These are phyloP conservation scores for Hirtodrosophila alboralis DNA, from an alignment of 2,888 invertebrate species.

Conservation along the genomic window DNA sequence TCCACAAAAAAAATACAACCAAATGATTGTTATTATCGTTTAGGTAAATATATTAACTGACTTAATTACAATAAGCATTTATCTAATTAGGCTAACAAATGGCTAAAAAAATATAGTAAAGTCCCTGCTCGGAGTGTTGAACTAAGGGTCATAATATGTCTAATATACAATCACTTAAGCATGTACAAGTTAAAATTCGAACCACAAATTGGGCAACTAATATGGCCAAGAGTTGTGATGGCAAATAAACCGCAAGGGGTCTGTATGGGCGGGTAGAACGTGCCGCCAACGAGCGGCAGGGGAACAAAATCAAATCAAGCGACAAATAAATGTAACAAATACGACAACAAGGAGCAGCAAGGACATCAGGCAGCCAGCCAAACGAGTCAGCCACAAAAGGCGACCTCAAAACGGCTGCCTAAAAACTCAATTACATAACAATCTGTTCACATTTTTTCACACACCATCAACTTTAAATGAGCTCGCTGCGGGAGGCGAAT, in stretches of 20 bases:
- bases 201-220: constrained; percentile 68
- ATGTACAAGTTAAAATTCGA: constrained; percentile 29
- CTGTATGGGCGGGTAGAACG: constrained; percentile 20
- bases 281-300: constrained; percentile 26
- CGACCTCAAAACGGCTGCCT: constrained; percentile 80
- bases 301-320: constrained; percentile 71
- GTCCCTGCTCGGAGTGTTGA: constrained; percentile 5
- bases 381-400: constrained; percentile 68
- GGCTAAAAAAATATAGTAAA: too few species aligned
- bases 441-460: constrained; percentile 84
- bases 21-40: too few species aligned
- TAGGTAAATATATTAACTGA: too few species aligned
- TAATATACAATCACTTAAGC: constrained; percentile 44
- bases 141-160: constrained; percentile 8
- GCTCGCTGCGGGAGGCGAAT: constrained; percentile 40
- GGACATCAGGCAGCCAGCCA: constrained; percentile 30
- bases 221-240: constrained; percentile 36
- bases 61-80: too few species aligned
- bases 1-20: too few species aligned
- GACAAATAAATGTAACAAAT: constrained; percentile 78
- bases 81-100: neutral
- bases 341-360: constrained; percentile 48
- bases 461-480: constrained; percentile 83
- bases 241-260: constrained; percentile 53
- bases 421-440: constrained; percentile 84